These are phyloP conservation scores for Sigmodon hispidus DNA, from an alignment of 2,113 vertebrate species.

Conservation along the genomic window DNA sequence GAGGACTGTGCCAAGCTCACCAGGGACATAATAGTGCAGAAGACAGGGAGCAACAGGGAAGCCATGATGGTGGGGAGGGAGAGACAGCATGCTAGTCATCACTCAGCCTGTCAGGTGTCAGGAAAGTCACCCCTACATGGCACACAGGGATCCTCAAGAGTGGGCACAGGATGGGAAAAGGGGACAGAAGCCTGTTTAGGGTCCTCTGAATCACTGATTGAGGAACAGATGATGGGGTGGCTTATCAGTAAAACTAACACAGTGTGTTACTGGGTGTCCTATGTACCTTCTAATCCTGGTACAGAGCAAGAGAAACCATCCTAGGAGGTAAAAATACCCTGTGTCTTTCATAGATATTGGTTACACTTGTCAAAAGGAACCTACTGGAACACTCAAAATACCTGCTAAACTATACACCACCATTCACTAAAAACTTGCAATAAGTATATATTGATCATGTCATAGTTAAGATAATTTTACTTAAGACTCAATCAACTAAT, in stretches of 20 bases:
- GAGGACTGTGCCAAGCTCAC: not conserved
- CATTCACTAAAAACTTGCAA: not conserved
- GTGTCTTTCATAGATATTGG: not conserved
- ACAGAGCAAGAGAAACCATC: not conserved
- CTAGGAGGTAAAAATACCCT: not conserved
- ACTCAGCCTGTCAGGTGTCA: not conserved
- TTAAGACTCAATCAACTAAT: not conserved
- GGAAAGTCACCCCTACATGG: not conserved
- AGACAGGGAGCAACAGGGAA: not conserved
- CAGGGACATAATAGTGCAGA: not conserved
- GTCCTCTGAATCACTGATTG: not conserved
- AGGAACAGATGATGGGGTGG: not conserved
- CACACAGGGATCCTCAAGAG: too few relatives aligned
- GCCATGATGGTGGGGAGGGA: not conserved
- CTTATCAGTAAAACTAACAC: not conserved
- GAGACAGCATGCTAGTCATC: rapidly evolving
- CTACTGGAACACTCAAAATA: not conserved
- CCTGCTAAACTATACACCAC: not conserved
- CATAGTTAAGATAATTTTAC: not conserved
- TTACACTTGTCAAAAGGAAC: not conserved
- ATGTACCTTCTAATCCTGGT: not conserved
- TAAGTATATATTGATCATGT: not conserved
- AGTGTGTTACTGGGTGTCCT: too few relatives aligned
- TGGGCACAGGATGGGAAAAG: not conserved
- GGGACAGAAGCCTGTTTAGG: not conserved